Conservation (phyloP, 2,888 invertebrate genomes). For the Pycnomerus fuliginosus region DNA sequence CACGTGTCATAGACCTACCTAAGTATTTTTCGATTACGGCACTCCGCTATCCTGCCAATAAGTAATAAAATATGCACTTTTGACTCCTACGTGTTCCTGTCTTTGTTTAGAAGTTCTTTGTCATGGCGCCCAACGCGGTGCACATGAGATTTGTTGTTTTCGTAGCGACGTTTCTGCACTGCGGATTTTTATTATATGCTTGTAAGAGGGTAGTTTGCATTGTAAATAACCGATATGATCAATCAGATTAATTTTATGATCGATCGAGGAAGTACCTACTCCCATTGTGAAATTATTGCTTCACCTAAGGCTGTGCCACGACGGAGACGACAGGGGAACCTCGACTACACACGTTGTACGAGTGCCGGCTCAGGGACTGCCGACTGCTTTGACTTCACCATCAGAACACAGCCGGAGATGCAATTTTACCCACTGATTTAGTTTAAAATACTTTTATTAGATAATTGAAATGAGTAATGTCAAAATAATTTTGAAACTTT, state of each 20-base stretch:
- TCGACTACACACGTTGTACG: constrained; percentile 31
- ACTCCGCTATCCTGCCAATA: constrained; percentile 40
- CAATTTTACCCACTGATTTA: too few species aligned
- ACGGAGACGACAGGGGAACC: constrained; percentile 26
- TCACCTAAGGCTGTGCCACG: constrained; percentile 25
- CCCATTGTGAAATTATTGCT: constrained; percentile 28
- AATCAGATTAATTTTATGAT: constrained; percentile 22
- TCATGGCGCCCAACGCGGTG: constrained; percentile 28
- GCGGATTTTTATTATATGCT: constrained; percentile 23
- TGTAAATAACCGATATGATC: constrained; percentile 29
- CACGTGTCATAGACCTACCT: constrained; percentile 20
- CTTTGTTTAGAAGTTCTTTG: constrained; percentile 29
- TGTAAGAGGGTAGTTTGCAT: constrained; percentile 27
- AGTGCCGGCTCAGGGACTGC: constrained; percentile 22
- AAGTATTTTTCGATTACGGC: constrained; percentile 33
- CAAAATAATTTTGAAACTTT: too few species aligned
- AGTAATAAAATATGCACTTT: constrained; percentile 46
- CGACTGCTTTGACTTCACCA: too few species aligned
- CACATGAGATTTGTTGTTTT: constrained; percentile 28
- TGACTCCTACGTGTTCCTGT: constrained; percentile 31
- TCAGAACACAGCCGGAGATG: too few species aligned
- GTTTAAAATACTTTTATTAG: too few species aligned
- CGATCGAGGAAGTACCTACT: constrained; percentile 25
- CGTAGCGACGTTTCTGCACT: constrained; percentile 22
- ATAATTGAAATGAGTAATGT: too few species aligned